Percentiles rank a stretch among this genome's conserved stretches.
Conservation (phyloP, 2,797 vertebrate species). For the Sebastes diaconus region DNA sequence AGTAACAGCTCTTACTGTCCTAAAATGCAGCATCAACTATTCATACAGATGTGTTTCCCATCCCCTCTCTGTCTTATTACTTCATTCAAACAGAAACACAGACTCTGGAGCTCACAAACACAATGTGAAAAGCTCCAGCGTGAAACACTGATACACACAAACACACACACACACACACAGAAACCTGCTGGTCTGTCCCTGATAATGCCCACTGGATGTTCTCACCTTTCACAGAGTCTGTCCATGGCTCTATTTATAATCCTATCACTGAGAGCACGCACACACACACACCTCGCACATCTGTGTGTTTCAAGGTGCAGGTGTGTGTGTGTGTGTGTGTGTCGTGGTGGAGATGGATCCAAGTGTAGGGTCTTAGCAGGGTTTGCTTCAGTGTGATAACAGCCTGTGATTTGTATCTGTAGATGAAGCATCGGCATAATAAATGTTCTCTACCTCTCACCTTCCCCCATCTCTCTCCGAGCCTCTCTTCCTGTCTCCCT, state of each 20-base stretch:
- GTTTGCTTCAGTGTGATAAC: constrained; percentile 84
- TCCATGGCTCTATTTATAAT: constrained; percentile 78
- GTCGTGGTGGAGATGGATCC: constrained; percentile 76
- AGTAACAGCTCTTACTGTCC: constrained; percentile 4
- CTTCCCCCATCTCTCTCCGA: constrained; percentile 60
- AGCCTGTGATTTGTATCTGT: constrained; percentile 77
- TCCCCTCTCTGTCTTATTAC: background rate
- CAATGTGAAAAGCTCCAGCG: background rate
- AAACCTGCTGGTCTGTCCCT: constrained; percentile 59
- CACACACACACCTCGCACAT: constrained; percentile 28
- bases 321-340: constrained; percentile 28
- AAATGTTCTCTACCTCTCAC: constrained; percentile 70
- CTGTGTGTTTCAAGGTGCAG: constrained; percentile 9
- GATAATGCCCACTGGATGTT: constrained; percentile 74
- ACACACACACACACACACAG: constrained; percentile 21
- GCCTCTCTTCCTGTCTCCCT: constrained; percentile 39
- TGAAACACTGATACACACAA: constrained; percentile 26
- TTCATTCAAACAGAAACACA: constrained; percentile 12
- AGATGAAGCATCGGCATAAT: constrained; percentile 71
- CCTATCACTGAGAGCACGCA: constrained; percentile 63
- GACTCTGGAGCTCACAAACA: constrained; percentile 3
- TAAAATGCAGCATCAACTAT: constrained; percentile 8
- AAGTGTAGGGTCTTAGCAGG: constrained; percentile 85
- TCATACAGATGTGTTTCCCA: constrained; percentile 9
- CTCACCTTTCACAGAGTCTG: constrained; percentile 73